Base-by-base conservation (phyloP, 2,888 invertebrate species). In the Meiosimyza platycephala region DNA sequence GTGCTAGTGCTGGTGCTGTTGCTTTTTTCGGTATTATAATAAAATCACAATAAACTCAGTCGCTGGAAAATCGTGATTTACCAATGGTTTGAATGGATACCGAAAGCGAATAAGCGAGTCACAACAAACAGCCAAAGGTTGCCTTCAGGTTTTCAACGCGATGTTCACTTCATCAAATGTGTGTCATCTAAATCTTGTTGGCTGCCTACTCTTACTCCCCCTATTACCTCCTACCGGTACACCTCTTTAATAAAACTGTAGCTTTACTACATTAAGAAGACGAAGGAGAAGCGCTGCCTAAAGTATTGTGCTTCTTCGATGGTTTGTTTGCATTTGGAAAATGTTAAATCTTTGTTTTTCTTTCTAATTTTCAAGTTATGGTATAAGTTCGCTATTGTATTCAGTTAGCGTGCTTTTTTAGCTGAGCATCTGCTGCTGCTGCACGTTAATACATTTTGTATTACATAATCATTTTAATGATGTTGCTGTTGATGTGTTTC, bases 381-480 rank as follows among this genome's bases (percentile, higher is more conserved):
- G n/a, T n/a, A n/a, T 62, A 62, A 50, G 51, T 50, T 64, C 50
- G 64, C 16, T 50, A 64, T 22, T 64, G 40, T 40, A 40, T 40
- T 40, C 9, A 40, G 64, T 18, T 64, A 16, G 54, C 54, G 50
- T 48, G 48, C 22, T 50, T 64, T 63, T 16, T 15, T 54, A 12
- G 18, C 54, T 11, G n/a, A 54, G 18, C 54, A 54, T 16, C 54
- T 16, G 12, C 22, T 59, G 59, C 59, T 59, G 59, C 59, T 22
- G 59, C n/a, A 59, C 59, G 13, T 18, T 28, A 22, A 13, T 28
- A 15, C 60, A 15, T 7, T 50, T 16, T 50, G 16, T 18, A 76
- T 76, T 76, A 72, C 74, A 71, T 73, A 74, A 76, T 66, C 71
- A 51, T 55, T 71, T 66, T 55, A 71, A 71, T 72, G 72, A 68